Conservation (phyloP, 2,888 invertebrate genomes). For the Quadriops clusia region DNA sequence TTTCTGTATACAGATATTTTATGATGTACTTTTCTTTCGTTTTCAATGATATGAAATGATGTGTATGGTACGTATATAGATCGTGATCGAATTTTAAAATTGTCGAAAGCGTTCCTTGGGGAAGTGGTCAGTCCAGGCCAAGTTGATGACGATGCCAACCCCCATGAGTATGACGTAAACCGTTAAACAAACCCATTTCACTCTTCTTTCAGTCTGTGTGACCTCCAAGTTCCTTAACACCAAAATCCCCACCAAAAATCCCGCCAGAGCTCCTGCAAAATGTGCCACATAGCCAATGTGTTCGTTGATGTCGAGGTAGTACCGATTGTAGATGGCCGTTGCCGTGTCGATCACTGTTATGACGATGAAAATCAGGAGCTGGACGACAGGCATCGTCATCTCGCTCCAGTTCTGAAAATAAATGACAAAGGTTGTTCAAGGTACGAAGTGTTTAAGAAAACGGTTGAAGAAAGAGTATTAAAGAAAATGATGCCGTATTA, state of each 20-base stretch:
- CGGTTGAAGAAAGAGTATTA: too few relatives aligned
- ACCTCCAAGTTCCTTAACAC: conserved; percentile 58
- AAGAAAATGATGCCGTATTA: too few relatives aligned
- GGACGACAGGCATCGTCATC: conserved; percentile 87
- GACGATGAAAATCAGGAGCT: conserved; percentile 70
- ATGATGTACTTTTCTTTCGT: too few relatives aligned
- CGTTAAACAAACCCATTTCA: conserved; percentile 73
- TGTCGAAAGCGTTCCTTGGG: too few relatives aligned
- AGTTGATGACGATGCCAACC: conserved; percentile 60
- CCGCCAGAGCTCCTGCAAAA: conserved; percentile 81
- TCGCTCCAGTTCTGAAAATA: conserved; percentile 82
- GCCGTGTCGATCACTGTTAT: conserved; percentile 77
- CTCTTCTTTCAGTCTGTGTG: conserved; percentile 64
- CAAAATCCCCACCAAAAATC: conserved; percentile 49
- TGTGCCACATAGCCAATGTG: conserved; percentile 93
- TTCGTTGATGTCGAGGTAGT: conserved; percentile 58
- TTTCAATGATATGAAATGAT: too few relatives aligned
- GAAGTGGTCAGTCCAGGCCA: conserved; percentile 49
- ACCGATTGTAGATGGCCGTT: conserved; percentile 81
- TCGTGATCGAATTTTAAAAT: too few relatives aligned
- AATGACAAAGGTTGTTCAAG: conserved; percentile 6
- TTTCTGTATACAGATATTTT: too few relatives aligned
- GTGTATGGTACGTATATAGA: too few relatives aligned
- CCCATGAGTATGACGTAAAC: conserved; percentile 58
- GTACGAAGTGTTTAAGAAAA: too few relatives aligned